Base-by-base conservation (phyloP, 1,140 invertebrate species). In the Caenorhabditis brenneri region DNA sequence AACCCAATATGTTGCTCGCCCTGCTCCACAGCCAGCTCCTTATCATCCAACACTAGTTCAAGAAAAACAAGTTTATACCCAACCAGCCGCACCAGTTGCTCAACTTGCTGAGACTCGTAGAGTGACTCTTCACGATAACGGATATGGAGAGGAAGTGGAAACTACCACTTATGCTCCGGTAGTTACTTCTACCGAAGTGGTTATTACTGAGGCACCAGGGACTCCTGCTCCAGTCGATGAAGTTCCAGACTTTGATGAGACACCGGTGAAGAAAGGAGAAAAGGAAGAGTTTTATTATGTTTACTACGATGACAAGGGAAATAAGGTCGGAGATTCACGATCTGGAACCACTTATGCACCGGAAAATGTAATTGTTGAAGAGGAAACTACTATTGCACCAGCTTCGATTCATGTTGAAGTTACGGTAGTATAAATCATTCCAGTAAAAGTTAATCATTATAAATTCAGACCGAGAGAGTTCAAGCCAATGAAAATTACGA, bases 201-300 rank as follows among this genome's bases (percentile, higher is more conserved):
- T 19, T 19, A 31, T 33, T 16, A 65, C 31, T 65, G 29, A 65
- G 12, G 65, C 29, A 19, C 29, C 53, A 27, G 24, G 16, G 4
- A 36, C 31, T 36, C 29, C 29, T 2, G 31, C 58, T 36, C 10
- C 65, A 46, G 65, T 42, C 0, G 65, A 74, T 42, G 65, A 74
- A 12, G 65, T 74, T 12, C 65, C 65, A 24, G 65, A 74, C 24
- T 74, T 74, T 9, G 65, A 74, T 74, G 65, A 74, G 36, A 74
- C 33, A 9, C 33, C 65, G 2, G 33, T 74, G 19, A 74, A 74
- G 29, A 74, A 74, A 29, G 65, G 58, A 65, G 58, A 74, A 5
- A 74, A 74, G 36, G 65, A 74, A 42, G 65, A 74, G n/a, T 74
- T 74, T n/a, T 74, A 74, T 46, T 74, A 74, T 24, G 65, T 46